These are phyloP conservation scores for Dichetophora obliterata DNA, from an alignment of 2,888 invertebrate genomes.

Conservation along the genomic window DNA sequence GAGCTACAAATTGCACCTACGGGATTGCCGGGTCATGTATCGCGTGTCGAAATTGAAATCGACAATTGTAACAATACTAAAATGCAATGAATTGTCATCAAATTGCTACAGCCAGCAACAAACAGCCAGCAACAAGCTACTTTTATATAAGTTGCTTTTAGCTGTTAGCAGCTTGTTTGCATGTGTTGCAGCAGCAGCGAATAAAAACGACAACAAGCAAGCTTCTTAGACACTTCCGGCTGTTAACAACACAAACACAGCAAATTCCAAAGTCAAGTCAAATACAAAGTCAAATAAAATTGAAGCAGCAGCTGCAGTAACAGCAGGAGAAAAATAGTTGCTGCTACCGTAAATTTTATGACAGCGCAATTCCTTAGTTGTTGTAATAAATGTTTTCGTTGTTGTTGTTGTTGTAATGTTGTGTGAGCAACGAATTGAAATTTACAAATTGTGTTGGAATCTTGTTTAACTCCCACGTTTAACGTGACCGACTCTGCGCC, in stretches of 20 bases:
- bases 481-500: not conserved
- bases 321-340: not conserved
- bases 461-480: not conserved
- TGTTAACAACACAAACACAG: conserved; percentile 4
- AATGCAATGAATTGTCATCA: not conserved
- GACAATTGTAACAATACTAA: not conserved
- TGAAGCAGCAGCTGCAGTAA: no score
- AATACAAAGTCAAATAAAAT: not conserved
- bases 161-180: conserved; percentile 29
- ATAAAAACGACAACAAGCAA: not conserved
- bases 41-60: conserved; percentile 20
- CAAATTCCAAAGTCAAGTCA: not conserved
- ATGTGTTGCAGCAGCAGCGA: conserved; percentile 11
- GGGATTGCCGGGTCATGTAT: conserved; percentile 1
- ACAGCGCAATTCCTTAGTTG: conserved; percentile 3
- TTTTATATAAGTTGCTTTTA: not conserved
- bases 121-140: not conserved
- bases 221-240: conserved; percentile 28
- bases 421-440: not conserved
- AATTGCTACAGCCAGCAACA: not conserved
- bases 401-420: not conserved
- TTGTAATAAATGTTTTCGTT: not conserved
- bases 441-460: not conserved
- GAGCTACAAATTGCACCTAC: not conserved
- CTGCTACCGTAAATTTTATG: conserved; percentile 11